Conservation (phyloP, 1,140 invertebrate genomes). For the Drosophila repletoides region DNA sequence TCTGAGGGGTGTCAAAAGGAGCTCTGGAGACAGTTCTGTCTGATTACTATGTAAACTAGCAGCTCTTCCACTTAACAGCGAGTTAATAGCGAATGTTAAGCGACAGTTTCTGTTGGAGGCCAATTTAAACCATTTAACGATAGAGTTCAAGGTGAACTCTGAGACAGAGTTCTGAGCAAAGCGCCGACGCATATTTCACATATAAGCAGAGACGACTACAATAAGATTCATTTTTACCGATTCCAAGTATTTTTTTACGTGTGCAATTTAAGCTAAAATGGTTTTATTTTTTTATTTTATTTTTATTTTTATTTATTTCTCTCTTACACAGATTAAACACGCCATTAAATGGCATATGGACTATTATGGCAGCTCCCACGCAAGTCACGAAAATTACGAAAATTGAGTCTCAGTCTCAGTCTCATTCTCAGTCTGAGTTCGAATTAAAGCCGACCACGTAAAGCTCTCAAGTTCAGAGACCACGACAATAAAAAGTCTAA, state of each 20-base stretch:
- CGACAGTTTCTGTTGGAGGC: no score
- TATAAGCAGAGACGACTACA: slow-evolving; percentile 9
- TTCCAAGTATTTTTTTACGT: slow-evolving; percentile 31
- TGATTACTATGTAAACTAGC: no score
- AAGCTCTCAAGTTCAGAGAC: slow-evolving; percentile 32
- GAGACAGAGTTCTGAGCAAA: neutral
- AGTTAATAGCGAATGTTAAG: no score
- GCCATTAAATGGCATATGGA: slow-evolving; percentile 70
- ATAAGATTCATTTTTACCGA: slow-evolving; percentile 60
- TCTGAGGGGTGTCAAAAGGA: no score
- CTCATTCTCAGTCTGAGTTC: slow-evolving; percentile 11
- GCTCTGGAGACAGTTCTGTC: no score
- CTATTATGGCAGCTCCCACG: slow-evolving; percentile 71
- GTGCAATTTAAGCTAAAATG: slow-evolving; percentile 65
- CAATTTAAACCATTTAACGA: no score
- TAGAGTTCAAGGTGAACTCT: slow-evolving; percentile 12
- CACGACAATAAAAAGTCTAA: slow-evolving; percentile 45
- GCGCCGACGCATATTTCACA: slow-evolving; percentile 33
- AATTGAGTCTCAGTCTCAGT: slow-evolving; percentile 35
- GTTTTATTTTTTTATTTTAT: slow-evolving; percentile 23
- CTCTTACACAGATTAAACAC: slow-evolving; percentile 65
- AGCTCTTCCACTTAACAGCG: no score
- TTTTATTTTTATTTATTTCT: slow-evolving; percentile 15
- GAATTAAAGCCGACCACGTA: slow-evolving; percentile 49
- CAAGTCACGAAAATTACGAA: slow-evolving; percentile 73